Evolutionary conservation across 2,888 invertebrate genomes (phyloP).

Genomic region (Drosophila diplacantha): DNA sequence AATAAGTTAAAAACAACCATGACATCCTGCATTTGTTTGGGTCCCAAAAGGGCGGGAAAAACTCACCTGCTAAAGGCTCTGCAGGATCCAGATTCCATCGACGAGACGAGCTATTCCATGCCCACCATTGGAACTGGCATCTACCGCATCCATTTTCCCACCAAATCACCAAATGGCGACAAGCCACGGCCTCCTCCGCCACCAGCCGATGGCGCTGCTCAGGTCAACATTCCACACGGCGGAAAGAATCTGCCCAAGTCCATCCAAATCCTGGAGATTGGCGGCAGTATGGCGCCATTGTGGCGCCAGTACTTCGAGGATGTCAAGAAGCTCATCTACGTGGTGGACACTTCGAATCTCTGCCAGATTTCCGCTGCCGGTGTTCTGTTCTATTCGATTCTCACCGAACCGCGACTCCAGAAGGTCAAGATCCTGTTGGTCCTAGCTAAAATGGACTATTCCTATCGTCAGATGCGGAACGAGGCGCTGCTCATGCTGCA

Average conservation of each 20-base stretch:
- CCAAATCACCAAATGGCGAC: constrained; percentile 52
- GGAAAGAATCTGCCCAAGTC: constrained; percentile 77
- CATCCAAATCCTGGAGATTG: constrained; percentile 84
- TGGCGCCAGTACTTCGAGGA: constrained; percentile 88
- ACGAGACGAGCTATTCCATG: constrained; percentile 87
- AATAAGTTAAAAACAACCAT: neutral
- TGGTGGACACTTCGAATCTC: constrained; percentile 89
- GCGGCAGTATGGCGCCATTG: constrained; percentile 89
- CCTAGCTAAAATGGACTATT: constrained; percentile 90
- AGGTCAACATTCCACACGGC: constrained; percentile 47
- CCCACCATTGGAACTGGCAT: constrained; percentile 89
- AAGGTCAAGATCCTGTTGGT: constrained; percentile 85
- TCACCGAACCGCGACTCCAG: constrained; percentile 85
- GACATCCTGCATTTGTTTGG: constrained; percentile 83
- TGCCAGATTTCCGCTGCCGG: constrained; percentile 91
- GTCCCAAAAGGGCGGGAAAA: constrained; percentile 89
- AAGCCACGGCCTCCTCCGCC: constrained; percentile 42
- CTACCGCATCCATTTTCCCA: constrained; percentile 81
- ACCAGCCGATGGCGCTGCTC: constrained; percentile 23
- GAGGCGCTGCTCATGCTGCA: constrained; percentile 91
- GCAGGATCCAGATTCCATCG: constrained; percentile 84
- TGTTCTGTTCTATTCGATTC: constrained; percentile 86
- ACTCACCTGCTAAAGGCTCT: constrained; percentile 86
- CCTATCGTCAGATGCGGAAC: constrained; percentile 91
- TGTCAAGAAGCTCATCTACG: constrained; percentile 84